Conservation (phyloP, 2,888 invertebrate genomes). For the Rugalucina vietnamica region DNA sequence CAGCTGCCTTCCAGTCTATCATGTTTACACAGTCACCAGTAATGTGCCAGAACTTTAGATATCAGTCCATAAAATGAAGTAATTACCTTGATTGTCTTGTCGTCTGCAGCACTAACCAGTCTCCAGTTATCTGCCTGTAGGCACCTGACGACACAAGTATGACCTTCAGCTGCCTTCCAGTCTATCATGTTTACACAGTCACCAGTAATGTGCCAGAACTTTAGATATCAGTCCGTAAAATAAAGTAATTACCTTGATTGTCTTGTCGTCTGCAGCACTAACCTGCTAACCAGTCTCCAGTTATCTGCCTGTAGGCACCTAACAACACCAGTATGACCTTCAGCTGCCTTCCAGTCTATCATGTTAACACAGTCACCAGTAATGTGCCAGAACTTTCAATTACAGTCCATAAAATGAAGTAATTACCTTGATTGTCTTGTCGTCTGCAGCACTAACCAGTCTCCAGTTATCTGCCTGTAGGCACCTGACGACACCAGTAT, state of each 20-base stretch:
- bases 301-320: constrained; percentile 85
- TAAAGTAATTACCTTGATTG: constrained; percentile 86
- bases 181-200: constrained; percentile 85
- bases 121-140: constrained; percentile 85
- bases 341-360: constrained; percentile 86
- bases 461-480: constrained; percentile 85
- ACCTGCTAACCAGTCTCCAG: constrained; percentile 85
- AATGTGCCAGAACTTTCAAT: constrained; percentile 85
- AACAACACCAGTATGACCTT: no score
- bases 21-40: constrained; percentile 84
- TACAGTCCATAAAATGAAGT: constrained; percentile 84
- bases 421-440: constrained; percentile 85
- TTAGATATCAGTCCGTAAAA: constrained; percentile 85
- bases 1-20: constrained; percentile 86
- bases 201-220: constrained; percentile 85
- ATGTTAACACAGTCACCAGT: constrained; percentile 84
- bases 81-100: constrained; percentile 85
- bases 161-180: constrained; percentile 86
- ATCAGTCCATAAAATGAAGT: constrained; percentile 84
- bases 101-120: constrained; percentile 86
- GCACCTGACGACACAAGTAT: constrained; percentile 85
- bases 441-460: constrained; percentile 86
- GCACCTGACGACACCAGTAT: constrained; percentile 85
- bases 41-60: constrained; percentile 85
- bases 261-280: constrained; percentile 86